Percentiles rank a stretch among this genome's conserved stretches.
Conservation (phyloP, 2,797 vertebrate genomes). For the Pipistrellus pygmaeus region DNA sequence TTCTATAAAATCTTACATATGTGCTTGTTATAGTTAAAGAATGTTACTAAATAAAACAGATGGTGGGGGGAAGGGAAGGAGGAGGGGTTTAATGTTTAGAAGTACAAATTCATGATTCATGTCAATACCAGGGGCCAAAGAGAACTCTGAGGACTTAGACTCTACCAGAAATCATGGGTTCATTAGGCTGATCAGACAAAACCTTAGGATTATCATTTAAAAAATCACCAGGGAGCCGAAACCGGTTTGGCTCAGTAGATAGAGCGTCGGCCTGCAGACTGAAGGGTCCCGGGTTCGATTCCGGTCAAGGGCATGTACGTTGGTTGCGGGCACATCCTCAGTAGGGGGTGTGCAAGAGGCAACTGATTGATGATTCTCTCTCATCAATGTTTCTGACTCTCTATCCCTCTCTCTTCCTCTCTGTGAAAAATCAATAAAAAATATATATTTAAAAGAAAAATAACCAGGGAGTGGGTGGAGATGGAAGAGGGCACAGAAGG, state of each 20-base stretch:
- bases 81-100: constrained; percentile 47
- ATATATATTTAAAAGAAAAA: too few relatives aligned
- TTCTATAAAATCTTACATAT: constrained; percentile 60
- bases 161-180: constrained; percentile 56
- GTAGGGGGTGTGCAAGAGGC: too few relatives aligned
- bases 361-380: too few relatives aligned
- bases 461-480: background rate
- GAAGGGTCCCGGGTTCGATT: too few relatives aligned
- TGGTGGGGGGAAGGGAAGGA: background rate
- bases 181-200: constrained; percentile 47
- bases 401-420: too few relatives aligned
- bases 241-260: too few relatives aligned
- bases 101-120: constrained; percentile 43
- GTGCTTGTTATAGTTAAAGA: constrained; percentile 61
- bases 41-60: constrained; percentile 46
- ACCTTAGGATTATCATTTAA: constrained; percentile 17
- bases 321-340: too few relatives aligned
- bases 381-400: too few relatives aligned
- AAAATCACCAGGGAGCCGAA: constrained; percentile 46
- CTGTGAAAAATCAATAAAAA: too few relatives aligned
- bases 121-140: constrained; percentile 23
- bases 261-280: too few relatives aligned
- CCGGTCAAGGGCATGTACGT: too few relatives aligned
- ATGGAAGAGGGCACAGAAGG: background rate
- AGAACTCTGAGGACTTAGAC: constrained; percentile 38